A percentile compares a stretch with the other conserved stretches of the same genome.
These are phyloP conservation scores for Ecliptopera silaceata DNA, from an alignment of 2,888 invertebrate genomes.

Conservation along the genomic window DNA sequence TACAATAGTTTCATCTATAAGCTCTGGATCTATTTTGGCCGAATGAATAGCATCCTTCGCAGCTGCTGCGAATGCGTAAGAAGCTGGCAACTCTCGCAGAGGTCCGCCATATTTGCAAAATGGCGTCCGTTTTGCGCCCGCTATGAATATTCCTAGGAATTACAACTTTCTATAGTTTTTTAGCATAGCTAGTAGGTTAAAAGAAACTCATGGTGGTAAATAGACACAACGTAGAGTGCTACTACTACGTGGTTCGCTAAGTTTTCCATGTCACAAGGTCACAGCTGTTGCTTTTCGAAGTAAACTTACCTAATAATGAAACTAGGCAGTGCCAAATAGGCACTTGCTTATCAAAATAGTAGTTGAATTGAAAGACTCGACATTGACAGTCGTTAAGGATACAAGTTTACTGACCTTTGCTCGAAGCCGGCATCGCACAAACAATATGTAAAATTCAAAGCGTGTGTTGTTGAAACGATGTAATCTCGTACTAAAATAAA, in stretches of 20 bases:
- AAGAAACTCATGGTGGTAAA: too few species aligned
- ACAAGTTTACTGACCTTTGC: conserved; percentile 48
- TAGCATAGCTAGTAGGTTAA: too few species aligned
- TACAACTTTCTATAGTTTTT: background rate
- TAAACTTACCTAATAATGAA: background rate
- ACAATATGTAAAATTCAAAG: conserved; percentile 22
- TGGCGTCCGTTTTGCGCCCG: conserved; percentile 74
- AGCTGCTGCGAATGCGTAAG: conserved; percentile 65
- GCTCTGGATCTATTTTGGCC: conserved; percentile 54
- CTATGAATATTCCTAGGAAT: conserved; percentile 62
- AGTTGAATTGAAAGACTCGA: background rate
- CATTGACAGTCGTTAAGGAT: background rate
- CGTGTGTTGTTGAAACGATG: conserved; percentile 41
- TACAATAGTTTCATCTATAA: conserved; percentile 64
- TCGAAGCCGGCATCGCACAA: conserved; percentile 40
- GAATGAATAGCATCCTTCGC: conserved; percentile 63
- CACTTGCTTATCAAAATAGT: background rate
- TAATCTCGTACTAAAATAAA: conserved; percentile 38
- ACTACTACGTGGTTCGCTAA: too few species aligned
- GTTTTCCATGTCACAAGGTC: too few species aligned
- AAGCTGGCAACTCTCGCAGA: conserved; percentile 63
- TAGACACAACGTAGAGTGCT: too few species aligned
- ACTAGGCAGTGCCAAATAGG: background rate
- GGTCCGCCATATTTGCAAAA: conserved; percentile 70
- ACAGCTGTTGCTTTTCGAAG: too few species aligned